These are phyloP conservation scores for Micrasema minimum DNA, from an alignment of 1,140 invertebrate genomes.

Conservation along the genomic window DNA sequence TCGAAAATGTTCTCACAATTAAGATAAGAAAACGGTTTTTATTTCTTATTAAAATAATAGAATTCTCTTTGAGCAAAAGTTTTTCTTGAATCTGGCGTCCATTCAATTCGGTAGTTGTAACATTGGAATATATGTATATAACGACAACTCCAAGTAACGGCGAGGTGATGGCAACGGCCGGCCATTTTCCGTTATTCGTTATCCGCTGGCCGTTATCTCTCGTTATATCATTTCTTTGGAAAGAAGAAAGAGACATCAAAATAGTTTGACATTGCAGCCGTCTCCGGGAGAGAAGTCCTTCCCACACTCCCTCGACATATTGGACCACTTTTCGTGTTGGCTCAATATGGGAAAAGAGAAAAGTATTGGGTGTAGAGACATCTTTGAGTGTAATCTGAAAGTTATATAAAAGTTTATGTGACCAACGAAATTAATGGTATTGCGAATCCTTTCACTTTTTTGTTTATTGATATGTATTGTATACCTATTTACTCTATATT, in stretches of 20 bases:
- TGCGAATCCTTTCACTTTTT: too few species aligned
- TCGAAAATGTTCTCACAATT: too few species aligned
- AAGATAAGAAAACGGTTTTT: too few species aligned
- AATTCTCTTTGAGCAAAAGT: conserved; percentile 10
- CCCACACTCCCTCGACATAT: background rate
- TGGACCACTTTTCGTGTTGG: background rate
- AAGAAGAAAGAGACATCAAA: conserved; percentile 51
- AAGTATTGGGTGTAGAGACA: too few species aligned
- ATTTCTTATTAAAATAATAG: conserved; percentile 4
- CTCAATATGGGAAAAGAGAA: background rate
- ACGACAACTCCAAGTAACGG: conserved; percentile 27
- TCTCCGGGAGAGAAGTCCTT: conserved; percentile 20
- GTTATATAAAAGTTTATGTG: too few species aligned
- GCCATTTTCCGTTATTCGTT: conserved; percentile 42
- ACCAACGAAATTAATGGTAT: too few species aligned
- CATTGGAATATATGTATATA: conserved; percentile 12
- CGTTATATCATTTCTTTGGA: conserved; percentile 48
- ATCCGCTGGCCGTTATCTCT: conserved; percentile 39
- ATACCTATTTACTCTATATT: too few species aligned
- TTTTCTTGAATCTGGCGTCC: conserved; percentile 8
- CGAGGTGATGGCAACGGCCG: conserved; percentile 25
- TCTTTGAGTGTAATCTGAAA: too few species aligned
- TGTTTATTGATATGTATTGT: too few species aligned
- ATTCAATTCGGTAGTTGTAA: conserved; percentile 8
- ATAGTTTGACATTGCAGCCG: conserved; percentile 50